Base-by-base conservation (phyloP, 2,888 invertebrate species). In the Parthenolecanium corni region DNA sequence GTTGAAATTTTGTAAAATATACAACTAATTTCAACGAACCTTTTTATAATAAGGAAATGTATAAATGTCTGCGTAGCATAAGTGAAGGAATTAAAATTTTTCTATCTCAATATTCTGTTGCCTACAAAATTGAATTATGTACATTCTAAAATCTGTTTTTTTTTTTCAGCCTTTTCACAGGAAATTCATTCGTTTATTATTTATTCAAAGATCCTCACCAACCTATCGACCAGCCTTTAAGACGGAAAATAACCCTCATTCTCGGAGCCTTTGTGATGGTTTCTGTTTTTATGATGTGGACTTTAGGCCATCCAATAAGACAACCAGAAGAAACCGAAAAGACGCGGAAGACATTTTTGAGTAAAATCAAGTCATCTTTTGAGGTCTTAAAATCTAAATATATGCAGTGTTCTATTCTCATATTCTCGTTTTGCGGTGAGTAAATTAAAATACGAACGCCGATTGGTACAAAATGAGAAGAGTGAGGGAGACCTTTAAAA, bases 131-230 rank as follows among this genome's bases (percentile, higher is more conserved):
- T n/a, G n/a, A n/a, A n/a, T n/a, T n/a, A n/a, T n/a, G n/a, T n/a
- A n/a, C n/a, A n/a, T n/a, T n/a, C n/a, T n/a, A n/a, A n/a, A n/a
- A n/a, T n/a, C n/a, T 95, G 1, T 3, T n/a, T 54, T 40, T 24
- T 16, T 16, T 40, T 58, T 51, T n/a, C 61, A 64, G 64, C 24
- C 25, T 51, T 47, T 44, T 64, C 6, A 31, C 52, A 1, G 64
- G 64, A 4, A 64, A 64, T 49, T 31, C 52, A 40, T 42, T 64
- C 12, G 40, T 53, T 14, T 64, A 61, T 47, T 62, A 36, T 20
- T 18, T 52, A 54, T 64, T 64, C 42, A 24, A 47, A 5, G 46
- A 62, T 40, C 40, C 1, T 1, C 16, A 38, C 14, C 52, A 54
- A 42, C 21, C 38, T 14, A 25, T 64, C 1, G 61, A 64, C 47